Base-by-base conservation (phyloP, 2,888 invertebrate species). In the Rhagophthalmus giganteus region DNA sequence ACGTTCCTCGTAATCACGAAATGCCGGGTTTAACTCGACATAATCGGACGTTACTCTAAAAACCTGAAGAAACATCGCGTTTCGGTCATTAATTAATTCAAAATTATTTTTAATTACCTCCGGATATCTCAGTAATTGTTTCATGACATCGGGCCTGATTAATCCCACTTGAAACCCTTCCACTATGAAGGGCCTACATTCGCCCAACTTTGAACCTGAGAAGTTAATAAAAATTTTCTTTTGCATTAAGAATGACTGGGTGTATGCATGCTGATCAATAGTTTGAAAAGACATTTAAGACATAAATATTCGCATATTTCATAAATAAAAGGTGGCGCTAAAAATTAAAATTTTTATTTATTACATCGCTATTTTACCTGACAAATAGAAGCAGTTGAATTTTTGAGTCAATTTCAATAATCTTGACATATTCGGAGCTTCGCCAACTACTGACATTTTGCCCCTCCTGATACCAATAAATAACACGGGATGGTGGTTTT, bases 161-260 rank as follows among this genome's bases (percentile, higher is more conserved):
- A 94, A 78, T 53, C 95, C 95, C 47, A 95, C 90, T 80, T 93
- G 92, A 69, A 88, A 87, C 45, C 90, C 92, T 70, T 88, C 90
- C 38, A 94, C 89, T 61, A 91, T 81, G 74, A 95, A 94, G 37
- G 94, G 93, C 70, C 86, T 84, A 76, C 89, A 92, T 74, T 87
- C 85, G 49, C 85, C 85, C 72, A 84, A 84, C 67, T 84, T 83
- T 66, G 89, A 81, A 63, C 89, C 91, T 91, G 65, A 46, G 73
- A 73, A 51, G 31, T 25, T 24, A 39, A 27, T 35, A 31, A 20
- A 24, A 35, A 45, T 20, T 40, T 31, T 35, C 9, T 34, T 32
- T 35, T 37, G 46, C 41, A 48, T 54, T 54, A 41, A 33, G 25
- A 53, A 49, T 45, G 46, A 44, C 42, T 53, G 51, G 49, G 50